Conservation (phyloP, 2,888 invertebrate genomes). For the Philereme transversata region DNA sequence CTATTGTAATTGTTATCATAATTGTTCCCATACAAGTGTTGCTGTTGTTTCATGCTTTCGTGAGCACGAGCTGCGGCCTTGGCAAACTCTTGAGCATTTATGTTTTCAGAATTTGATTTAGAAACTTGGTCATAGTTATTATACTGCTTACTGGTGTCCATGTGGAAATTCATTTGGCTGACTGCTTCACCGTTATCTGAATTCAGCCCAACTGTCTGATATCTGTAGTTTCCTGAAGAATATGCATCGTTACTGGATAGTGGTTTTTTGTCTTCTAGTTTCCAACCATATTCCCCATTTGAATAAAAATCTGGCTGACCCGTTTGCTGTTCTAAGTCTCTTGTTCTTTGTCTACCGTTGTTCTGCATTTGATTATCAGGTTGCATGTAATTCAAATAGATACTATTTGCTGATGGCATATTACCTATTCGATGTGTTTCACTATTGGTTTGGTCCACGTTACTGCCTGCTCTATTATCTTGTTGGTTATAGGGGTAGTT, state of each 20-base stretch:
- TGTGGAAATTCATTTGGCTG: slow-evolving; percentile 72
- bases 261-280: slow-evolving; percentile 68
- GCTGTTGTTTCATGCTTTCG: slow-evolving; percentile 68
- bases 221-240: slow-evolving; percentile 55
- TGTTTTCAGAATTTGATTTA: slow-evolving; percentile 63
- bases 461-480: slow-evolving; percentile 52
- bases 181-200: slow-evolving; percentile 60
- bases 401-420: slow-evolving; percentile 67
- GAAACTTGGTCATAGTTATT: slow-evolving; percentile 62
- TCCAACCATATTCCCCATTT: slow-evolving; percentile 80
- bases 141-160: slow-evolving; percentile 63
- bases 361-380: slow-evolving; percentile 63
- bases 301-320: slow-evolving; percentile 66
- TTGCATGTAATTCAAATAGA: slow-evolving; percentile 69
- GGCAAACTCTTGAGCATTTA: slow-evolving; percentile 71
- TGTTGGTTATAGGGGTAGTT: slow-evolving; percentile 59
- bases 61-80: slow-evolving; percentile 76
- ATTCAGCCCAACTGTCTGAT: slow-evolving; percentile 50
- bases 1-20: slow-evolving; percentile 44
- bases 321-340: slow-evolving; percentile 64
- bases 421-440: slow-evolving; percentile 69
- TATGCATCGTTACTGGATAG: slow-evolving; percentile 54
- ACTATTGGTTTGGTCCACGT: slow-evolving; percentile 53
- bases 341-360: slow-evolving; percentile 55
- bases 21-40: slow-evolving; percentile 49